A percentile compares a stretch with the other conserved stretches of the same genome.
These are phyloP conservation scores for Ariopsis seemanni DNA, from an alignment of 2,113 vertebrate genomes.

Conservation along the genomic window DNA sequence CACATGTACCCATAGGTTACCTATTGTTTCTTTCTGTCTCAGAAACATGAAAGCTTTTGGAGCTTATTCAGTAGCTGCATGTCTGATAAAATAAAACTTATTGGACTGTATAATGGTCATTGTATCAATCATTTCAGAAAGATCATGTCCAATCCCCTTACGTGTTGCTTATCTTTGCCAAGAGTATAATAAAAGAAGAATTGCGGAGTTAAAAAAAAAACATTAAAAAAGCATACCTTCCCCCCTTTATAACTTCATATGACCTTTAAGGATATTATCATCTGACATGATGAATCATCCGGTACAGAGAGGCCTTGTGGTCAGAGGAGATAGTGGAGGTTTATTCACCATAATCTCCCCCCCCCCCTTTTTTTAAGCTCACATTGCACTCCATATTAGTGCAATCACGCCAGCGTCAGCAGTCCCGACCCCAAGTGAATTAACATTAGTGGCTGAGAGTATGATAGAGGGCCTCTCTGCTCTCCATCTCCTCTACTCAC, in stretches of 20 bases:
- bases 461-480: conserved; percentile 61
- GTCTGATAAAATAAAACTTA: conserved; percentile 54
- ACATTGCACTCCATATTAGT: conserved; percentile 58
- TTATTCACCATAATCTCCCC: conserved; percentile 53
- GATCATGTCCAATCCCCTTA: conserved; percentile 50
- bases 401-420: conserved; percentile 62
- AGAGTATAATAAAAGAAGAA: conserved; percentile 61
- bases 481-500: conserved; percentile 61
- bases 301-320: conserved; percentile 51
- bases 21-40: too few species aligned
- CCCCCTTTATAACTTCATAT: conserved; percentile 65
- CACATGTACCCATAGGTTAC: too few species aligned
- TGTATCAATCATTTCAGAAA: conserved; percentile 66
- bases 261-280: conserved; percentile 73
- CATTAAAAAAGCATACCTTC: conserved; percentile 68
- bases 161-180: conserved; percentile 45
- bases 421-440: conserved; percentile 56
- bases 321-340: conserved; percentile 55
- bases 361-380: conserved; percentile 50
- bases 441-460: conserved; percentile 64
- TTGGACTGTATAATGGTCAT: conserved; percentile 60
- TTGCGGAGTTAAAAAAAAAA: conserved; percentile 56
- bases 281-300: conserved; percentile 67
- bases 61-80: conserved; percentile 24
- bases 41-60: conserved; percentile 37